Base-by-base conservation (phyloP, 1,140 invertebrate species). In the Brachionus plicatilis region DNA sequence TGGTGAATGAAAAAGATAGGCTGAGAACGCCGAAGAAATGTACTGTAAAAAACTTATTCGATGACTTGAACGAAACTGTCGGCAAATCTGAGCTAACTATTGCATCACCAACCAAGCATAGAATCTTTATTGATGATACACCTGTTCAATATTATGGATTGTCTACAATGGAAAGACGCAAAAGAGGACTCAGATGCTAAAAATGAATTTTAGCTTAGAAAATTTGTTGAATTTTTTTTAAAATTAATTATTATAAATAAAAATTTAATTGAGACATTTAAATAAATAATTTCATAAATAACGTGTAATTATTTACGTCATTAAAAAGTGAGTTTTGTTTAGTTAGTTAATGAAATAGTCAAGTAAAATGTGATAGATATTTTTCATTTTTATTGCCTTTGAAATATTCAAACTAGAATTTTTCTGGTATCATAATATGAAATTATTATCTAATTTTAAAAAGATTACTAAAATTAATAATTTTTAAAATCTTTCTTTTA, bases 51-150 rank as follows among this genome's bases (percentile, higher is more conserved):
- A 37, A 27, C 41, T 27, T 82, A 37, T 82, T 82, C 45, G 79
- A 82, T 29, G 17, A 82, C 17, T 11, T 47, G 33, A 82, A 60
- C 14, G 37, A 65, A 11, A 82, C 79, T 41, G 20, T 68, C 0
- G 3, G 53, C n/a, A 68, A 65, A 68, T 65, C n/a, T 12, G 79
- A 82, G 33, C n/a, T 68, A 1, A 65, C 29, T 27, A 37, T 76
- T 9, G 5, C 24, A 5, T 53, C 79, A 11, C 79, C 79, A 8
- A 29, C n/a, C 37, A 60, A 60, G 20, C 37, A 68, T 24, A 82
- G 45, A 65, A 45, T 82, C 14, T 82, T 43, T 65, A 33, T 82
- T 24, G 79, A 82, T 1, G 79, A 82, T 65, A 82, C 79, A 37
- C 79, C 79, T 37, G 33, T 82, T 33, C 33, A 65, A 6, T 82